Percentiles rank a stretch among this genome's conserved stretches.
Conservation (phyloP, 2,113 vertebrate genomes). For the Hydrolagus affinis region DNA sequence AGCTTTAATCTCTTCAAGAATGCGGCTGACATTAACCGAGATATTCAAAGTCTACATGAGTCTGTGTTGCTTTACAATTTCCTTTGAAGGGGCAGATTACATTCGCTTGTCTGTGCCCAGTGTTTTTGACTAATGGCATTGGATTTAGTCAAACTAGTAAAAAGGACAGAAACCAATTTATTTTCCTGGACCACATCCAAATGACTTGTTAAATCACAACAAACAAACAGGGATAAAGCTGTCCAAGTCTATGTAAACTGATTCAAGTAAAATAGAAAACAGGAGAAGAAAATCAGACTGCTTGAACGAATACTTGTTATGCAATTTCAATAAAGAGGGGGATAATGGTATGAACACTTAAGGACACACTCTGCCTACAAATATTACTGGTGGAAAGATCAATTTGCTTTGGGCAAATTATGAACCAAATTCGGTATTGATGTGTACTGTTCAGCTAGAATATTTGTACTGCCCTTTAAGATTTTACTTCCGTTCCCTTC, state of each 20-base stretch:
- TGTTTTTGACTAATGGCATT: conserved; percentile 6
- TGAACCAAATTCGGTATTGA: not conserved
- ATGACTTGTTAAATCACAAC: not conserved
- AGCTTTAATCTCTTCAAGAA: conserved; percentile 6
- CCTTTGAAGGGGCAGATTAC: conserved; percentile 13
- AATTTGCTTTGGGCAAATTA: too few relatives aligned
- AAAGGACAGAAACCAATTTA: conserved; percentile 1
- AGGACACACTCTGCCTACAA: not conserved
- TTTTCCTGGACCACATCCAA: conserved; percentile 5
- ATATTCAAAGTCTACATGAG: not conserved
- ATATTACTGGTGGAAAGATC: not conserved
- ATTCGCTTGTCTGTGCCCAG: conserved; percentile 19
- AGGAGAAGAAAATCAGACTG: not conserved
- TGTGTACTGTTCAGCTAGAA: not conserved
- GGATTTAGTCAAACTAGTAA: conserved; percentile 10
- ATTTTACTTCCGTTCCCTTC: not conserved
- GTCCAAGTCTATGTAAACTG: not conserved
- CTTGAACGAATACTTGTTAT: not conserved
- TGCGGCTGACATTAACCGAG: conserved; percentile 5
- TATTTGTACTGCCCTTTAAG: not conserved
- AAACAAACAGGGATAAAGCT: not conserved
- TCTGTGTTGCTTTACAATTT: conserved; percentile 20
- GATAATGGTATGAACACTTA: not conserved
- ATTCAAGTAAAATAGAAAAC: not conserved
- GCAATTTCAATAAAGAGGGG: not conserved